A percentile compares a stretch with the other conserved stretches of the same genome.
phyloP scores from a whole-genome alignment of 2,113 vertebrate genomes.

The Macquaria australasica region DNA sequence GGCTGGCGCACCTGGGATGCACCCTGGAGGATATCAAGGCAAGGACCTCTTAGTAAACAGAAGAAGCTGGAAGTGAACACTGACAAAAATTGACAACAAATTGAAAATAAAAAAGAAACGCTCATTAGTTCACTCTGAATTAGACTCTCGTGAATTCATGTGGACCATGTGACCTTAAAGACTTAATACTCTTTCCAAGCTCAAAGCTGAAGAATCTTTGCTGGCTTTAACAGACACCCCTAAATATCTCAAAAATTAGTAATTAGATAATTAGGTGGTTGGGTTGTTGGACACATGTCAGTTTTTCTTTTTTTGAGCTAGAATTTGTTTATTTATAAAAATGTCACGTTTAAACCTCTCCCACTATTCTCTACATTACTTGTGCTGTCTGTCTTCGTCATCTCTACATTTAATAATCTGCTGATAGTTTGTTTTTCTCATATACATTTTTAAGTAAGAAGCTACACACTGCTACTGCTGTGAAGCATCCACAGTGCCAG shows the following conservation, averaged over 20 bases:
- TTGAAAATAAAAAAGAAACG: not conserved
- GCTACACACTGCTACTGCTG: not conserved
- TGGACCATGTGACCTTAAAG: not conserved
- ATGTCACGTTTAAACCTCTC: too few species aligned
- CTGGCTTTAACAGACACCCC: too few species aligned
- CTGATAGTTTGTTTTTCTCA: not conserved
- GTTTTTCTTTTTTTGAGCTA: not conserved
- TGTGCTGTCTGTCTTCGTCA: not conserved
- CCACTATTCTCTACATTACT: not conserved
- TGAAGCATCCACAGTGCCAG: not conserved
- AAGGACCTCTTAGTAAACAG: constrained; percentile 1
- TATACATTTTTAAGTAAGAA: too few species aligned
- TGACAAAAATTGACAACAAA: not conserved
- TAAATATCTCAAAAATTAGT: not conserved
- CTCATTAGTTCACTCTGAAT: not conserved
- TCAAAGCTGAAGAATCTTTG: not conserved
- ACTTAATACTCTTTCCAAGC: not conserved
- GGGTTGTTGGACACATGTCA: too few species aligned
- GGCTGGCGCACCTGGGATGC: constrained; percentile 91
- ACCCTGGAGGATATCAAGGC: constrained; percentile 88
- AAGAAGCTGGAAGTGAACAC: not conserved
- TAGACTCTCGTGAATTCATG: not conserved
- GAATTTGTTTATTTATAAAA: not conserved
- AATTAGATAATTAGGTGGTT: not conserved
- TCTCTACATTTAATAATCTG: not conserved